phyloP scores from a whole-genome alignment of 2,797 vertebrate genomes.

The Bradypodion pumilum region DNA sequence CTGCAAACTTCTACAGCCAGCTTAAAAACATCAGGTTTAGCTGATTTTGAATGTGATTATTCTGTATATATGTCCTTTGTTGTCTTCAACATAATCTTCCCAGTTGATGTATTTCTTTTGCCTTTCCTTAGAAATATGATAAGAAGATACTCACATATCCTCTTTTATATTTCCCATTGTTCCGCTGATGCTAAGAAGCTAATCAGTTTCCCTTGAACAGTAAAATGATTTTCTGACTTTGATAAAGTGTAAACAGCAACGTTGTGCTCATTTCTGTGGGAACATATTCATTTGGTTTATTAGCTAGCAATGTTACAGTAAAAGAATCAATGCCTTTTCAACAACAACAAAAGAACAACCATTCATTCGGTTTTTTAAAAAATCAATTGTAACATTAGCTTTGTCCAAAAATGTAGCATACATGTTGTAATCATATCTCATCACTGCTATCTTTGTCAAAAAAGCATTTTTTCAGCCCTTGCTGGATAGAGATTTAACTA shows the following conservation, averaged over 20 bases:
- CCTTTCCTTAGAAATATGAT: conserved; percentile 16
- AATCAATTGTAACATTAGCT: neutral
- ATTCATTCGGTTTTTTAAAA: conserved; percentile 6
- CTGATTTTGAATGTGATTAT: too few relatives aligned
- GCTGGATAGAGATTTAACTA: neutral
- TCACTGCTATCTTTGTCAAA: neutral
- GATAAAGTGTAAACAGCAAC: neutral
- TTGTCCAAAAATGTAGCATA: neutral
- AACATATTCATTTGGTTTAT: neutral
- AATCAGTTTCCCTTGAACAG: neutral
- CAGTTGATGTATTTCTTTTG: neutral
- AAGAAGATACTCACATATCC: neutral
- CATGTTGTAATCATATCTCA: neutral
- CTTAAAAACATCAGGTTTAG: too few relatives aligned
- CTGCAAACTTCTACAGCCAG: too few relatives aligned
- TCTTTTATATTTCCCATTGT: neutral
- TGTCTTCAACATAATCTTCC: neutral
- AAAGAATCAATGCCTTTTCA: neutral
- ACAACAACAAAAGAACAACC: too few relatives aligned
- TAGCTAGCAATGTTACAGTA: neutral
- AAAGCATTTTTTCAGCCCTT: neutral
- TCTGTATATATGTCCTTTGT: too few relatives aligned
- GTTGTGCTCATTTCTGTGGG: neutral
- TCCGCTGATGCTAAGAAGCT: neutral
- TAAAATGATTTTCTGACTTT: neutral